A percentile compares a stretch with the other conserved stretches of the same genome.
phyloP scores from a whole-genome alignment of 2,113 vertebrate species.

The Dasyprocta punctata region DNA sequence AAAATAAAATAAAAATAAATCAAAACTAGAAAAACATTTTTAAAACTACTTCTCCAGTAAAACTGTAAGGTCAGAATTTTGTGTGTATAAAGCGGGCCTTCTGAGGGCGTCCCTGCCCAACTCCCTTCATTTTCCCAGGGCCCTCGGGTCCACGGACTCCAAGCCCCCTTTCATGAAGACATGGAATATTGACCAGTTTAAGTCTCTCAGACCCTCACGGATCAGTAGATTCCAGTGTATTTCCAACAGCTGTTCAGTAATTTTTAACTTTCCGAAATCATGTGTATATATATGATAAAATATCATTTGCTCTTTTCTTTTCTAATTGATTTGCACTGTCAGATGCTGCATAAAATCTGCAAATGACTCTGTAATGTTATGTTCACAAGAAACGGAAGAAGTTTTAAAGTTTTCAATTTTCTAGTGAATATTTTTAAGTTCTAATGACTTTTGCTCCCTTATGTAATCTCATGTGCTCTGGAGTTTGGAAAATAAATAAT shows the following conservation, averaged over 20 bases:
- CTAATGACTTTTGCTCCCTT: neutral
- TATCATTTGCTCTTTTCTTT: neutral
- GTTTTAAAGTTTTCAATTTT: neutral
- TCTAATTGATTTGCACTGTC: neutral
- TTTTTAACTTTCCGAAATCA: neutral
- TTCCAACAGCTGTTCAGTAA: neutral
- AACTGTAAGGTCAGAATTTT: neutral
- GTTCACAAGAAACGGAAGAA: neutral
- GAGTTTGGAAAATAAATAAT: neutral
- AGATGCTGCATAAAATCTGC: constrained; percentile 8
- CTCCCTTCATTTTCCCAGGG: neutral
- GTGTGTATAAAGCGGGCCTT: neutral
- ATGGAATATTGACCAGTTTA: neutral
- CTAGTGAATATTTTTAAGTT: neutral
- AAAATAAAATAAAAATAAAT: constrained; percentile 36
- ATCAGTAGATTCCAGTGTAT: neutral
- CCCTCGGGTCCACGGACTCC: neutral
- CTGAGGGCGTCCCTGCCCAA: neutral
- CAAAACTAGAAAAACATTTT: neutral
- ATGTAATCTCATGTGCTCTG: neutral
- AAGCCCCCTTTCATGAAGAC: neutral
- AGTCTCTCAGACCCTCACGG: neutral
- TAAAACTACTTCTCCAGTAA: neutral
- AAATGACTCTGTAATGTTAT: neutral
- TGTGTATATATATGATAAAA: neutral